Base-by-base conservation (phyloP, 53 echinoderm and acorn worm genomes). In the Echinarachnius parma region DNA sequence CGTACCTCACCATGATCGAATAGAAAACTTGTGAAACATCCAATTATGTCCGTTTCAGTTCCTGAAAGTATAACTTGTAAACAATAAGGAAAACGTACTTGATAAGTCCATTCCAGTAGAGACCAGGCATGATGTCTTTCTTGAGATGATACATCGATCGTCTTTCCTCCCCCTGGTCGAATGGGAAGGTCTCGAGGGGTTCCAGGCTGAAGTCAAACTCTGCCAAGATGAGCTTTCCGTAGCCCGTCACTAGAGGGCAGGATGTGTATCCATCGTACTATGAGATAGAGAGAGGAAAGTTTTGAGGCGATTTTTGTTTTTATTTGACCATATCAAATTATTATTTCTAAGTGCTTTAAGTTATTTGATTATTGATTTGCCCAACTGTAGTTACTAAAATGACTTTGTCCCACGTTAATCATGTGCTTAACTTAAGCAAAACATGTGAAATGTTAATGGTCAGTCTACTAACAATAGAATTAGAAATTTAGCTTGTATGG, bases 191-290 rank as follows among this genome's bases (percentile, higher is more conserved):
- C 75, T 93, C 93, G 57, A 93, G 50, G 1, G 93, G 81, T 14
- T 93, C 77, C 4, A 83, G 61, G 67, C 75, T 80, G 32, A 89
- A 93, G 50, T 93, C 93, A 86, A 93, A 93, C 81, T 93, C 93
- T 0, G 93, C 93, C 21, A 93, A 39, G 78, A 93, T 86, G 4
- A 86, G 82, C 36, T 83, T 80, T 16, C 61, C 60, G 34, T 89
- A 83, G n/a, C 93, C 86, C 10, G 89, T 89, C 33, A 93, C 69
- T 28, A 93, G 68, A 42, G 93, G 93, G 39, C 93, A 93, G n/a
- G 93, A 93, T 44, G 93, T 82, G 30, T 93, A 93, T 11, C 93
- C 93, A 78, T 93, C 86, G 32, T 93, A 93, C 93, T 93, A 68
- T 13, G 22, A 60, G 19, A 60, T 18, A 35, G 44, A 48, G 5